These are phyloP conservation scores for Mellivora capensis DNA, from an alignment of 2,113 vertebrate genomes.

Conservation along the genomic window DNA sequence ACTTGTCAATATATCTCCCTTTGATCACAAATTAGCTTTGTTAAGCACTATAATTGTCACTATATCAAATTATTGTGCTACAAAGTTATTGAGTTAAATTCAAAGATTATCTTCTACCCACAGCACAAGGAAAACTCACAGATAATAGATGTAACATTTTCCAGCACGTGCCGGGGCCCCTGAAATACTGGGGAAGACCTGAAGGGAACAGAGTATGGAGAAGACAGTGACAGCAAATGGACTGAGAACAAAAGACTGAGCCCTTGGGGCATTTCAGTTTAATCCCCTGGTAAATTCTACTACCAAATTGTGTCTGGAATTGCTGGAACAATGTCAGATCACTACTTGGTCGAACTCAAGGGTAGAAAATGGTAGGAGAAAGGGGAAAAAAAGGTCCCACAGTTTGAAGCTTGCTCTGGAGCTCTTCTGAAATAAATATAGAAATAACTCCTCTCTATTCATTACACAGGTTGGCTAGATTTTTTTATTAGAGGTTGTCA, in stretches of 20 bases:
- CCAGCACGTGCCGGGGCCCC: background rate
- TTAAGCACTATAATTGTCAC: background rate
- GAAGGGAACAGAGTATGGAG: background rate
- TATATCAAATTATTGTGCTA: background rate
- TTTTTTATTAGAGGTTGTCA: background rate
- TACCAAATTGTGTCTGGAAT: background rate
- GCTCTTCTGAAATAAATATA: background rate
- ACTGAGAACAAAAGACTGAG: too few relatives aligned
- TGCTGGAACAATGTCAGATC: background rate
- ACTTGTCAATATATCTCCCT: background rate
- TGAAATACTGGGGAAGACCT: background rate
- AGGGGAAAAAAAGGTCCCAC: background rate
- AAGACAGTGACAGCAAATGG: background rate
- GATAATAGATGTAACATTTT: background rate
- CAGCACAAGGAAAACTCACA: background rate
- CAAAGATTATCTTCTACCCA: background rate
- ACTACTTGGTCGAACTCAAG: background rate
- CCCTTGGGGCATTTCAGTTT: background rate
- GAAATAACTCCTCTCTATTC: background rate
- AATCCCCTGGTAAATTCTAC: background rate
- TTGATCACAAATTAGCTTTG: background rate
- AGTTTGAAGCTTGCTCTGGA: background rate
- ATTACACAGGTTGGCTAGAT: background rate
- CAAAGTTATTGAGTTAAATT: background rate
- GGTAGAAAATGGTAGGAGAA: background rate